A percentile compares a stretch with the other conserved stretches of the same genome.
phyloP scores from a whole-genome alignment of 2,888 invertebrate genomes.

The Pristionchus entomophagus region DNA sequence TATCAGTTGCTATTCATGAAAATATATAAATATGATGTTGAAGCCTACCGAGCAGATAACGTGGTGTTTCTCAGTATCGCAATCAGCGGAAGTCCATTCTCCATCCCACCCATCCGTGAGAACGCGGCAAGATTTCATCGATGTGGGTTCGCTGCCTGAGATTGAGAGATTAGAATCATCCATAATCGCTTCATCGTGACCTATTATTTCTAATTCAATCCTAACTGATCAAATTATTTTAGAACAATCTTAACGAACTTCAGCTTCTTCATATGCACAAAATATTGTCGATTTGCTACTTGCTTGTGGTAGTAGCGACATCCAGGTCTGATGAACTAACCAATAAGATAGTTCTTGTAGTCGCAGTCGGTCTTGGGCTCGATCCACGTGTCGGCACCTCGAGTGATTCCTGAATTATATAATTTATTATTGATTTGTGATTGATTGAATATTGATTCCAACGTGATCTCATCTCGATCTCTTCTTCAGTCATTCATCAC shows the following conservation, averaged over 20 bases:
- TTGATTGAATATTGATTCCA: background rate
- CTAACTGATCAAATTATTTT: background rate
- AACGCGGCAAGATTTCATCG: constrained; percentile 36
- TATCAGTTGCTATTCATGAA: too few relatives aligned
- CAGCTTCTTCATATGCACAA: too few relatives aligned
- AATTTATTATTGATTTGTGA: too few relatives aligned
- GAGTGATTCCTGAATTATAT: constrained; percentile 42
- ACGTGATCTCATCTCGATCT: background rate
- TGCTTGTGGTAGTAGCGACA: too few relatives aligned
- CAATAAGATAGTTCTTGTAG: constrained; percentile 44
- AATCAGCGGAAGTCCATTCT: constrained; percentile 44
- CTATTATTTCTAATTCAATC: background rate
- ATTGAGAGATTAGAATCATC: too few relatives aligned
- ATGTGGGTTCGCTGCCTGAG: constrained; percentile 25
- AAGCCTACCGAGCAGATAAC: constrained; percentile 33
- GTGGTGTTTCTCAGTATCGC: constrained; percentile 45
- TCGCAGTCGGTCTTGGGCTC: constrained; percentile 46
- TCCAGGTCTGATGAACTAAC: too few relatives aligned
- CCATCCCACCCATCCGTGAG: constrained; percentile 47
- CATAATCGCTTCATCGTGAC: too few relatives aligned
- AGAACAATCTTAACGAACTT: background rate
- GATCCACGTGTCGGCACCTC: constrained; percentile 44
- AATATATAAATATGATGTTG: too few relatives aligned
- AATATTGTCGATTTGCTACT: too few relatives aligned
- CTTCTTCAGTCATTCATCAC: background rate